Evolutionary conservation across 2,113 vertebrate species (phyloP).

Genomic region (Oenanthe oenanthe): DNA sequence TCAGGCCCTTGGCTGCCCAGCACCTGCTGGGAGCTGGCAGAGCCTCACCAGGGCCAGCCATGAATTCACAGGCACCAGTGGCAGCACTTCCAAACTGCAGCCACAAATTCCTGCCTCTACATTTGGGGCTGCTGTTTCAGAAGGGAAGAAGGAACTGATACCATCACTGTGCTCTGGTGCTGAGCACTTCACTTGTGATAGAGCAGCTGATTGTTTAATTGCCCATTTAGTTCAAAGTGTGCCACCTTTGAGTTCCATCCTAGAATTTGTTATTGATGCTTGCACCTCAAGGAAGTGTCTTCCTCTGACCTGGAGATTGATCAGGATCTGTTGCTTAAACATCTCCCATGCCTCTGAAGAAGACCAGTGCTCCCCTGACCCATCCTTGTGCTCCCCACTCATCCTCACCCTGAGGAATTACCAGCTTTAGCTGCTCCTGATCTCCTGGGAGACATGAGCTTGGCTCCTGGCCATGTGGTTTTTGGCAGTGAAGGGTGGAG

Average conservation of each 20-base stretch:
- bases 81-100: neutral
- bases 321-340: neutral
- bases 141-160: neutral
- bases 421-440: neutral
- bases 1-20: neutral
- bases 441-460: neutral
- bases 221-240: neutral
- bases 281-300: neutral
- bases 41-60: neutral
- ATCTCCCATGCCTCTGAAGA: neutral
- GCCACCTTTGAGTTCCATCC: neutral
- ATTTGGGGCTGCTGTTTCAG: neutral
- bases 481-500: neutral
- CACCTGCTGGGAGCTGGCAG: neutral
- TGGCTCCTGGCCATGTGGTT: neutral
- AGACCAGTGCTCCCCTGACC: neutral
- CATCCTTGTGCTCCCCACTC: neutral
- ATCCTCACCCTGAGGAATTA: neutral
- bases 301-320: neutral
- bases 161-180: rapidly evolving
- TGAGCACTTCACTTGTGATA: neutral
- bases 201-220: neutral
- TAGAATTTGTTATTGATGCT: neutral
- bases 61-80: neutral
- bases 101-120: neutral